Evolutionary conservation across 2,888 invertebrate genomes (phyloP).

Genomic region (Epicampocera succincta): DNA sequence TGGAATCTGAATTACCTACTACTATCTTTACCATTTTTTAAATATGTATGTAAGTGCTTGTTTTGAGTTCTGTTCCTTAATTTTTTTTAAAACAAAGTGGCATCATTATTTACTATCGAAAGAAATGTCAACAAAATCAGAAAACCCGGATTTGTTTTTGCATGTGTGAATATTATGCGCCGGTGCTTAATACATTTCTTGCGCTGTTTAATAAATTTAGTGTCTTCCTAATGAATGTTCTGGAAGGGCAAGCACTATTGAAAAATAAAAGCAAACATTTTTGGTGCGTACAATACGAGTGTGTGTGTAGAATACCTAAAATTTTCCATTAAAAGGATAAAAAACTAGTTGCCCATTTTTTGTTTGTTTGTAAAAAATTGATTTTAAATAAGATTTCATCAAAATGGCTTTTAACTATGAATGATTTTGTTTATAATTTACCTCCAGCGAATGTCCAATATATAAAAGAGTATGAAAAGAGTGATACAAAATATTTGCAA

Average conservation of each 20-base stretch:
- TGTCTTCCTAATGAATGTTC: conserved; percentile 59
- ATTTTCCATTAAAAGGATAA: conserved; percentile 39
- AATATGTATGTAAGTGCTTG: no score
- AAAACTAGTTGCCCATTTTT: not conserved
- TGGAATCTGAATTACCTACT: no score
- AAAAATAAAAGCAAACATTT: conserved; percentile 23
- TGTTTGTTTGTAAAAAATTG: not conserved
- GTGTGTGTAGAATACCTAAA: conserved; percentile 12
- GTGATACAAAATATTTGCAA: conserved; percentile 60
- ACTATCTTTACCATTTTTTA: no score
- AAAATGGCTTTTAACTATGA: conserved; percentile 57
- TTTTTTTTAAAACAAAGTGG: conserved; percentile 23
- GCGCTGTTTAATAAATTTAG: conserved; percentile 57
- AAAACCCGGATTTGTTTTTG: conserved; percentile 38
- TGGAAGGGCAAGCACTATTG: conserved; percentile 53
- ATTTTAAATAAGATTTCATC: not conserved
- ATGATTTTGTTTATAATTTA: conserved; percentile 56
- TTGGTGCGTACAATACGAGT: not conserved
- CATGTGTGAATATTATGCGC: conserved; percentile 53
- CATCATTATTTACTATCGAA: conserved; percentile 47
- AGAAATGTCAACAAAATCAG: conserved; percentile 58
- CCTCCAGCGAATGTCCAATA: conserved; percentile 18
- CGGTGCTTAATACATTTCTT: conserved; percentile 62
- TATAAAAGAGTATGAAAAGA: conserved; percentile 14
- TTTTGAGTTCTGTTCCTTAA: no score